Percentiles rank a stretch among this genome's conserved stretches.
phyloP scores from a whole-genome alignment of 2,797 vertebrate species.

The Mus spretus region DNA sequence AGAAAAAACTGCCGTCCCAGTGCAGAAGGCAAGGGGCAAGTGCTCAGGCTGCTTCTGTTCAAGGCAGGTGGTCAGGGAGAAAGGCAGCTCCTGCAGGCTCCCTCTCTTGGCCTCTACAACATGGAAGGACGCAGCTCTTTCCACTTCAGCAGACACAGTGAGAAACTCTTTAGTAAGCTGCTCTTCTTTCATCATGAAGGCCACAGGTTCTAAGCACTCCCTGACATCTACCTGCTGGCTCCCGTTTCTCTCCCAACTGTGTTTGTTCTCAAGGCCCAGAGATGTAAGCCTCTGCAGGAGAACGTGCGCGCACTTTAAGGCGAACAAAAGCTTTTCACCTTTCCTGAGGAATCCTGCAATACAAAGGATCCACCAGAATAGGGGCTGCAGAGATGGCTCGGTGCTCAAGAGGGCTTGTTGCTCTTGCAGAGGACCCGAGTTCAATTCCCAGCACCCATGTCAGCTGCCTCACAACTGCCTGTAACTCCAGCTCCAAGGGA shows the following conservation, averaged over 20 bases:
- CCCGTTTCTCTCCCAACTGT: not conserved
- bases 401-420: not conserved
- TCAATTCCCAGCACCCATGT: not conserved
- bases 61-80: not conserved
- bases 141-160: not conserved
- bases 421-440: not conserved
- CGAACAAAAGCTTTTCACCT: not conserved
- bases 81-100: accelerated
- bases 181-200: too few species aligned
- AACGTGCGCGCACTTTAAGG: not conserved
- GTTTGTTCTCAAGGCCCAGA: not conserved
- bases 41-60: not conserved
- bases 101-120: not conserved
- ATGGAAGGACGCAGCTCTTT: not conserved
- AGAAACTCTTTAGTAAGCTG: too few species aligned
- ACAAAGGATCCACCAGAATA: not conserved
- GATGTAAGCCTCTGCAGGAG: not conserved
- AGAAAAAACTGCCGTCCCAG: not conserved
- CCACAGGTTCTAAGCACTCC: not conserved
- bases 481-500: not conserved
- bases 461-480: not conserved
- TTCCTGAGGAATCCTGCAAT: conserved; percentile 29
- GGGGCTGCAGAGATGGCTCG: not conserved
- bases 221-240: not conserved
- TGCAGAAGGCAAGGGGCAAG: not conserved